These are phyloP conservation scores for Scopus umbretta DNA, from an alignment of 2,113 vertebrate species.

Conservation along the genomic window DNA sequence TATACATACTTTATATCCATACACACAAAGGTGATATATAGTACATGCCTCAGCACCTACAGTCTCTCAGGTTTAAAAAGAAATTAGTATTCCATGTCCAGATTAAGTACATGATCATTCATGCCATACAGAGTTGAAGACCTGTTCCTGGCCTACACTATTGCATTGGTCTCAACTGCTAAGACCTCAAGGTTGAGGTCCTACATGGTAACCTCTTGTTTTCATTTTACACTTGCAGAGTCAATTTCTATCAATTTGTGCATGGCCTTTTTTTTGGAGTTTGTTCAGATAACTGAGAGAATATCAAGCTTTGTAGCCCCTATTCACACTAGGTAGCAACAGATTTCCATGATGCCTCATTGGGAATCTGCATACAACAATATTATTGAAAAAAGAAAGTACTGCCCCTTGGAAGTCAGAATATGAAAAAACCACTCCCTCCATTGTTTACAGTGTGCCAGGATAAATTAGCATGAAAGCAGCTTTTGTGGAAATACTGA, in stretches of 20 bases:
- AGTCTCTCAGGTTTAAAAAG: neutral
- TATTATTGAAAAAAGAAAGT: neutral
- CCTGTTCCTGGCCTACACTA: neutral
- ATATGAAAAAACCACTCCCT: neutral
- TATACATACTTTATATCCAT: neutral
- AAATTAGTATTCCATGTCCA: neutral
- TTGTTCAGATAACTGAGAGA: neutral
- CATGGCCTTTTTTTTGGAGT: neutral
- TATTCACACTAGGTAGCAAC: neutral
- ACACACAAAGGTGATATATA: neutral
- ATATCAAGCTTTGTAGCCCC: neutral
- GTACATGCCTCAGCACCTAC: neutral
- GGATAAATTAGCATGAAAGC: neutral
- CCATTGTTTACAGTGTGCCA: neutral
- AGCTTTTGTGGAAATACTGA: neutral
- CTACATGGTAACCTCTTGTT: neutral
- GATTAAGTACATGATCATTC: neutral
- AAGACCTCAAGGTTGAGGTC: neutral
- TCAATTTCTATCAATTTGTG: neutral
- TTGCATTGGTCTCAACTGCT: neutral
- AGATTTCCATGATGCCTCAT: neutral
- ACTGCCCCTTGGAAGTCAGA: neutral
- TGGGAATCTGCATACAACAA: neutral
- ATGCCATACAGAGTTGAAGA: neutral
- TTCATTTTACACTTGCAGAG: neutral